Evolutionary conservation across 2,113 vertebrate species (phyloP).

Genomic region (Takifugu bimaculatus): DNA sequence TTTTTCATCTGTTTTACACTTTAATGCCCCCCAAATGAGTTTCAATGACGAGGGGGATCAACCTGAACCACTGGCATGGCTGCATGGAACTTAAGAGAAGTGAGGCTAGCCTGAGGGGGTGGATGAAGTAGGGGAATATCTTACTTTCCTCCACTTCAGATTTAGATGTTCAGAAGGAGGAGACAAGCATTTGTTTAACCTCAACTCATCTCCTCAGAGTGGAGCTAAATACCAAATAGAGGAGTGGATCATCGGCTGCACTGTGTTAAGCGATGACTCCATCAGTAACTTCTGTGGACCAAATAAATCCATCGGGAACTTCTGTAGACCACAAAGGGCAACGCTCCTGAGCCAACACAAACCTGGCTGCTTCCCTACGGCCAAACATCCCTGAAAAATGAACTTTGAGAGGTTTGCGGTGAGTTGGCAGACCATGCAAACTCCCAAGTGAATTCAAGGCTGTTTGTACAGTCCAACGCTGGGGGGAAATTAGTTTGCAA

Average conservation of each 20-base stretch:
- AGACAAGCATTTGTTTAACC: constrained; percentile 70
- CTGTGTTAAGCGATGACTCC: constrained; percentile 32
- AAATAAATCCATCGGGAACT: constrained; percentile 9
- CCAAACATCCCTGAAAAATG: constrained; percentile 67
- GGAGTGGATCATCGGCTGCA: constrained; percentile 47
- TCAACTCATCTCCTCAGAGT: constrained; percentile 58
- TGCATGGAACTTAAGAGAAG: constrained; percentile 66
- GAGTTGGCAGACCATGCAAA: constrained; percentile 59
- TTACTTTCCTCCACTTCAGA: constrained; percentile 54
- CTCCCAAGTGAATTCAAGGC: constrained; percentile 54
- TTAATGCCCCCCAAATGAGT: constrained; percentile 98
- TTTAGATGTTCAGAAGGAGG: constrained; percentile 66
- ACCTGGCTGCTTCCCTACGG: constrained; percentile 31
- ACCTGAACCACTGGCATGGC: constrained; percentile 85
- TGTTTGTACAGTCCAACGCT: constrained; percentile 56
- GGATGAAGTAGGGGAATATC: constrained; percentile 63
- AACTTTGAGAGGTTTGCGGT: constrained; percentile 62
- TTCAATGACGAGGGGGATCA: constrained; percentile 87
- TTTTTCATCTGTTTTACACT: constrained; percentile 99
- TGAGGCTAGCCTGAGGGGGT: constrained; percentile 50
- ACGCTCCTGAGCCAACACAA: constrained; percentile 28
- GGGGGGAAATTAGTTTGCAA: constrained; percentile 60
- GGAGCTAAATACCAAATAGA: constrained; percentile 55
- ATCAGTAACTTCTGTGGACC: constrained; percentile 25
- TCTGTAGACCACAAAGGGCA: constrained; percentile 20